These are phyloP conservation scores for Cariama cristata DNA, from an alignment of 2,113 vertebrate genomes.

Conservation along the genomic window DNA sequence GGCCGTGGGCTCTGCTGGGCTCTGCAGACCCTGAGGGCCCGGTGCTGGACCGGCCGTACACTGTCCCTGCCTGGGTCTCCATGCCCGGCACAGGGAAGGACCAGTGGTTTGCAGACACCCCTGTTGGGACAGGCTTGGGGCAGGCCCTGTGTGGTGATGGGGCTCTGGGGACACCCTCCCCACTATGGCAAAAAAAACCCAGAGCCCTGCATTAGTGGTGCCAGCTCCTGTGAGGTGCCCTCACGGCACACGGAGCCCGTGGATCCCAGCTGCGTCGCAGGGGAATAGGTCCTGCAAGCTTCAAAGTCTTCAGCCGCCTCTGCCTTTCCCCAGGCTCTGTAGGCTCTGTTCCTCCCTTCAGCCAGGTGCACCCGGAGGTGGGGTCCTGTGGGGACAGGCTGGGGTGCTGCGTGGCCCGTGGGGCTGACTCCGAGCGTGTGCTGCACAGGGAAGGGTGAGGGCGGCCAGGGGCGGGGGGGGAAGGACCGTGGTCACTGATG, in stretches of 20 bases:
- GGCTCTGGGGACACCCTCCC: neutral
- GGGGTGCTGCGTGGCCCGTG: fast-evolving
- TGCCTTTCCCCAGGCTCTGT: neutral
- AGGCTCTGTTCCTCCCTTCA: neutral
- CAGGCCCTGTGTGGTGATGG: neutral
- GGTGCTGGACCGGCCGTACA: fast-evolving
- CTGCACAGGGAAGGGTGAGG: neutral
- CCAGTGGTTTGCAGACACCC: neutral
- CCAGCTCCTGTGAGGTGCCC: neutral
- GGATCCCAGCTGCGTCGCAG: neutral
- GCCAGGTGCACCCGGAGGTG: neutral
- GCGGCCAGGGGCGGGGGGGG: neutral
- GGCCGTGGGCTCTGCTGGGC: neutral
- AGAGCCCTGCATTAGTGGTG: neutral
- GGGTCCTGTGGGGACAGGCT: neutral
- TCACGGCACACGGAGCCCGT: fast-evolving
- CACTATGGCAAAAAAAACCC: neutral
- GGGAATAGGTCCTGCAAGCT: neutral
- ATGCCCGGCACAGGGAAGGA: neutral
- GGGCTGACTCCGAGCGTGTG: fast-evolving
- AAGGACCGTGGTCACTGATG: neutral
- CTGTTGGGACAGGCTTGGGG: neutral
- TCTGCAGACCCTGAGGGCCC: fast-evolving
- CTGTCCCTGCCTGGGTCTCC: neutral
- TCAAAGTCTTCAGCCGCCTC: neutral